Conservation (phyloP, 2,888 invertebrate genomes). For the Hipparchia sbordonii region DNA sequence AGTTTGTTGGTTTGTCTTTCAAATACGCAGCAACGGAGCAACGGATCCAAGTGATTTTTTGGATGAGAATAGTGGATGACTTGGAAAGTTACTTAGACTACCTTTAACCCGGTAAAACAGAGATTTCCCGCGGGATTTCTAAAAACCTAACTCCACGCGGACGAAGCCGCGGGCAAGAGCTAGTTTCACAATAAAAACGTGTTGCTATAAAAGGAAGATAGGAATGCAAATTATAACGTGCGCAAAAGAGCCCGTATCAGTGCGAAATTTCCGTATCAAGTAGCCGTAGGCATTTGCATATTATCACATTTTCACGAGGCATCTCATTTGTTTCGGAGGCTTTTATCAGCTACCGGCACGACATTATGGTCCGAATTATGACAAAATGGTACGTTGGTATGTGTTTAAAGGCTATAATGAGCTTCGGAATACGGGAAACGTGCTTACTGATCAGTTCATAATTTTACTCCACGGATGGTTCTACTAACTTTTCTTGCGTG, state of each 20-base stretch:
- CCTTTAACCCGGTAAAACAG: too few relatives aligned
- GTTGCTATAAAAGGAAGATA: constrained; percentile 1
- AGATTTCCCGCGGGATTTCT: too few relatives aligned
- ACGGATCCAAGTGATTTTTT: too few relatives aligned
- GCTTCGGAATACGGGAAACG: constrained; percentile 42
- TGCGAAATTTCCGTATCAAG: constrained; percentile 23
- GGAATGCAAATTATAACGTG: constrained; percentile 21
- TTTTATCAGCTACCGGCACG: constrained; percentile 56
- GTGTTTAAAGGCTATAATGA: constrained; percentile 54
- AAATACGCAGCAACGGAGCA: too few relatives aligned
- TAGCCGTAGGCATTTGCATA: constrained; percentile 40
- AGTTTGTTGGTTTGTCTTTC: too few relatives aligned
- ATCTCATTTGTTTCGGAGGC: constrained; percentile 57
- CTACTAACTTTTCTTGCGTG: too few relatives aligned
- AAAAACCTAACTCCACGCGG: too few relatives aligned
- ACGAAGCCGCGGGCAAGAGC: too few relatives aligned
- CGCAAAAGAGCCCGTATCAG: constrained; percentile 17
- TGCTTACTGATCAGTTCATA: constrained; percentile 7
- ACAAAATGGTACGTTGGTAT: constrained; percentile 58
- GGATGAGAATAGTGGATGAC: too few relatives aligned
- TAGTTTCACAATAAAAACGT: too few relatives aligned
- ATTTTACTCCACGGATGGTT: not conserved
- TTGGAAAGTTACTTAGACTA: too few relatives aligned
- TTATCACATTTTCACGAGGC: constrained; percentile 45
- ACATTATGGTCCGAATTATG: constrained; percentile 60